These are phyloP conservation scores for Trichonephila inaurata DNA, from an alignment of 1,140 invertebrate genomes.

Conservation along the genomic window DNA sequence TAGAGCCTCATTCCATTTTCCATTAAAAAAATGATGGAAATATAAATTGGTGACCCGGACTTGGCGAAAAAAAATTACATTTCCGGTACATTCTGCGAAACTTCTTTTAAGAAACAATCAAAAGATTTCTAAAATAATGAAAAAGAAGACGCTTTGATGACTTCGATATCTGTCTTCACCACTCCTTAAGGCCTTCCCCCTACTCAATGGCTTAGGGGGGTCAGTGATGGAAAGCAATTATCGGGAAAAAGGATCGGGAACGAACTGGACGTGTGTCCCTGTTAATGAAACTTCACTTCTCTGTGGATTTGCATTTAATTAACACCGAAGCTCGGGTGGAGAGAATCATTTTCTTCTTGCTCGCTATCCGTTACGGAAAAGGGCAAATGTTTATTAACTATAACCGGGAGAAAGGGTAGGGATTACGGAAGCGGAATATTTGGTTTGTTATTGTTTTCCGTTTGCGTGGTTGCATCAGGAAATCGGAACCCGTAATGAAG, in stretches of 20 bases:
- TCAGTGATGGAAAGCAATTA: constrained; percentile 28
- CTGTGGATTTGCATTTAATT: constrained; percentile 46
- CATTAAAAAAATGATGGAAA: not conserved
- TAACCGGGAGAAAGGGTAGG: constrained; percentile 3
- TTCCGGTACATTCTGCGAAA: not conserved
- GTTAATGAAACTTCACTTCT: constrained; percentile 54
- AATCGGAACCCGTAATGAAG: constrained; percentile 7
- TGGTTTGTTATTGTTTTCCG: constrained; percentile 25
- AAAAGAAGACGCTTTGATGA: constrained; percentile 28
- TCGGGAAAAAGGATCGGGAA: constrained; percentile 8
- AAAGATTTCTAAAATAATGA: not conserved
- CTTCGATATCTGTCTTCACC: constrained; percentile 49
- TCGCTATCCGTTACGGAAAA: constrained; percentile 24
- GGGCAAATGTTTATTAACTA: constrained; percentile 51
- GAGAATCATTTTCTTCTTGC: not conserved
- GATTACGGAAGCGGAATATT: constrained; percentile 17
- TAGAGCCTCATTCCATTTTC: not conserved
- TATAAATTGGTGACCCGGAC: not conserved
- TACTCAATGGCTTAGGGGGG: not conserved
- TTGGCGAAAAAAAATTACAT: not conserved
- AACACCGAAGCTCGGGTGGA: not conserved
- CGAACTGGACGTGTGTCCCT: not conserved
- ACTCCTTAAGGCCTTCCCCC: not conserved
- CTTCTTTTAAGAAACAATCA: constrained; percentile 31
- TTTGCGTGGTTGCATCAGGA: constrained; percentile 14